A percentile compares a stretch with the other conserved stretches of the same genome.
phyloP scores from a whole-genome alignment of 1,140 invertebrate genomes.

The Hylaeus anthracinus region DNA sequence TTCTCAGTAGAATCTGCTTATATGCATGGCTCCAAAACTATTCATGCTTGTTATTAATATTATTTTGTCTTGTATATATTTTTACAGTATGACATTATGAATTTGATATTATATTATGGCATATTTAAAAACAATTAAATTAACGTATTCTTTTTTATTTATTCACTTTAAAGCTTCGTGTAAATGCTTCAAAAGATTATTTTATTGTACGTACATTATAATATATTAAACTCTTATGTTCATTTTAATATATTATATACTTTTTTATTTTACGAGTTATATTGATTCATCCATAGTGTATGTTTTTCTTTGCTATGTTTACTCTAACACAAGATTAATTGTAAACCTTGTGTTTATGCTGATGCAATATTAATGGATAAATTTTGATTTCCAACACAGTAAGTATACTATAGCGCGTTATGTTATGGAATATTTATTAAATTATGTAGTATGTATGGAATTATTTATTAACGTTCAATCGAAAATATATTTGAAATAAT shows the following conservation, averaged over 20 bases:
- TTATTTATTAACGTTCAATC: slow-evolving; percentile 3
- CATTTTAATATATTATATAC: slow-evolving; percentile 12
- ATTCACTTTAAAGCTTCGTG: neutral
- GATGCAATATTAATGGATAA: slow-evolving; percentile 46
- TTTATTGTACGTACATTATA: slow-evolving; percentile 35
- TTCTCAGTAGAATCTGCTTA: neutral
- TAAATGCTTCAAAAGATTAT: slow-evolving; percentile 16
- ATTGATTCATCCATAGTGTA: slow-evolving; percentile 19
- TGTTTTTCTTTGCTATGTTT: slow-evolving; percentile 8
- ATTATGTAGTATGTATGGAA: slow-evolving; percentile 11
- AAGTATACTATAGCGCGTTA: slow-evolving; percentile 59
- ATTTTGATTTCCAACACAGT: slow-evolving; percentile 60
- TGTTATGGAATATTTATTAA: neutral
- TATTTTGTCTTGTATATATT: slow-evolving; percentile 8
- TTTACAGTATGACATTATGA: slow-evolving; percentile 2
- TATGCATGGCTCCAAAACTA: slow-evolving; percentile 9
- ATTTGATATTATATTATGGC: slow-evolving; percentile 22
- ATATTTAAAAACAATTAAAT: neutral
- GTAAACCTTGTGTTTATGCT: slow-evolving; percentile 39
- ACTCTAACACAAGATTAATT: slow-evolving; percentile 27
- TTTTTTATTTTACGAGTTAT: slow-evolving; percentile 2
- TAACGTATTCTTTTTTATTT: neutral
- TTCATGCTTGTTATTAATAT: neutral
- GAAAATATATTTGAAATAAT: slow-evolving; percentile 4
- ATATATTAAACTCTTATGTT: slow-evolving; percentile 25